phyloP scores from a whole-genome alignment of 2,888 invertebrate genomes.

The Lasioglossum morio region DNA sequence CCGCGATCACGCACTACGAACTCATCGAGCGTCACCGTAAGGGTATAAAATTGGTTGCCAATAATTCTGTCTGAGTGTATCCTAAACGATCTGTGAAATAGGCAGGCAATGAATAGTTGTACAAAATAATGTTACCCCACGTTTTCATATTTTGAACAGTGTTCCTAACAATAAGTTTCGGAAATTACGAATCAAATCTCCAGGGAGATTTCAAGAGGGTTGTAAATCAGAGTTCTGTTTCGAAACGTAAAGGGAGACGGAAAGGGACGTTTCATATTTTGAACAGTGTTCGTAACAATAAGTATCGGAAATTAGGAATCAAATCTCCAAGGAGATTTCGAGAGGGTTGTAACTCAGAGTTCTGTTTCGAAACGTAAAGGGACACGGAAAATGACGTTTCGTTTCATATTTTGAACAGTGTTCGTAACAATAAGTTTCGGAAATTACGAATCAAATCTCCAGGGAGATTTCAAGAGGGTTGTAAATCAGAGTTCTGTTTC shows the following conservation, averaged over 20 bases:
- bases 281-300: too few species aligned
- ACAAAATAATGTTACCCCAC: too few species aligned
- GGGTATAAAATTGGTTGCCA: too few species aligned
- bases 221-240: not conserved
- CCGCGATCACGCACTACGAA: not conserved
- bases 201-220: not conserved
- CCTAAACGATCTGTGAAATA: too few species aligned
- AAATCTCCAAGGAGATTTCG: too few species aligned
- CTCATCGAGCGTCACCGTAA: not conserved
- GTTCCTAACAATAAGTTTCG: not conserved
- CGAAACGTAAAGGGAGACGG: not conserved
- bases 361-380: not conserved
- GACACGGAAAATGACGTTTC: too few species aligned
- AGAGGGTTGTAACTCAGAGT: too few species aligned
- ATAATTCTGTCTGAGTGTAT: too few species aligned
- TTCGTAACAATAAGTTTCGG: not conserved
- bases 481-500: not conserved
- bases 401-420: not conserved
- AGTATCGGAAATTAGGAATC: too few species aligned
- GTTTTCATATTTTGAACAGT: not conserved
- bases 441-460: not conserved
- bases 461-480: not conserved
- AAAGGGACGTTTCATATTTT: too few species aligned
- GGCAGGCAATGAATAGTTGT: too few species aligned
- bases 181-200: not conserved